Base-by-base conservation (phyloP, 2,797 vertebrate species). In the Erethizon dorsatum region DNA sequence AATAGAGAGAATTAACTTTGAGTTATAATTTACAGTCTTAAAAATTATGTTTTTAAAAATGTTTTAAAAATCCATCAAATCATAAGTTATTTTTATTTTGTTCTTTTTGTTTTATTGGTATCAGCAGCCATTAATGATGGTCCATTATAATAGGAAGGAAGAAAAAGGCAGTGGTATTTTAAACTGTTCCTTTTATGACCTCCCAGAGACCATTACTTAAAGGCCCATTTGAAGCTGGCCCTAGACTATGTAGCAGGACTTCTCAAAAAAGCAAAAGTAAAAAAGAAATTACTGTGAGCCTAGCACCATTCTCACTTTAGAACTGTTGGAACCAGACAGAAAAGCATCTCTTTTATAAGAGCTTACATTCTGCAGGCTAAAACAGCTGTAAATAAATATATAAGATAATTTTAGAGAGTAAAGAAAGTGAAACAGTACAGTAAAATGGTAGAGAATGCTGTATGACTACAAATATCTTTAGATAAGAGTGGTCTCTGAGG, bases 31-130 rank as follows among this genome's bases (percentile, higher is more conserved):
- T 85, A 28, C 31, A 57, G 69, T 65, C 45, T 92, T 96, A 56
- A 67, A 78, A 78, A 83, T 80, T 93, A 69, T 31, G 26, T 78
- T 78, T 94, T 78, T 69, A 8, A 41, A 52, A 78, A 20, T 45
- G 63, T 83, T 80, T 77, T 24, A 65, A 71, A 90, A 86, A 20
- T 28, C 67, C 41, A 85, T 95, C 22, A 92, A 89, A 41, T 92
- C 41, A 37, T 45, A 54, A 12, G 4, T 96, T 79, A 28, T 22
- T 57, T 96, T 89, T 84, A 22, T 56, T 97, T 94, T 61, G 24
- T 69, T 79, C 37, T 90, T 41, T 47, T 83, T 84, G 22, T 61
- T 90, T 47, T 88, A 20, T 88, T 87, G 28, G 8, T 41, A 17
- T 91, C 41, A 47, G 4, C 59, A 93, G 7, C 61, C n/a, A 6